A percentile compares a stretch with the other conserved stretches of the same genome.
Conservation (phyloP, 2,113 vertebrate species). For the Pholis gunnellus region DNA sequence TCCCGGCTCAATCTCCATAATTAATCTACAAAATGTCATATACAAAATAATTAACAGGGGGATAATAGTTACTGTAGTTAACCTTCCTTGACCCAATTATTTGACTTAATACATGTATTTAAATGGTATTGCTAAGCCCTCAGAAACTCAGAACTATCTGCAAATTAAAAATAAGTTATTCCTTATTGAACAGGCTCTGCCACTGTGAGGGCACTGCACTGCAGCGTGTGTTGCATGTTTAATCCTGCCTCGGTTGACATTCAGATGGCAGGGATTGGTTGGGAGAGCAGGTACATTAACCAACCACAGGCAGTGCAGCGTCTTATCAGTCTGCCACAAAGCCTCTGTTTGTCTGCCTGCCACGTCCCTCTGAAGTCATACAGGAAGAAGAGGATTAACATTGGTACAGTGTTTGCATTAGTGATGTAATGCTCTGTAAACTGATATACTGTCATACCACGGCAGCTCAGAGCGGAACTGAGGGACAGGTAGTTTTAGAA, state of each 20-base stretch:
- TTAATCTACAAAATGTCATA: neutral
- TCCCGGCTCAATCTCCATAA: neutral
- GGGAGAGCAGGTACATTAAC: conserved; percentile 22
- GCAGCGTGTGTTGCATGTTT: conserved; percentile 31
- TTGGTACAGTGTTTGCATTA: conserved; percentile 67
- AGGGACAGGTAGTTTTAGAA: neutral
- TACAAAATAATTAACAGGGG: neutral
- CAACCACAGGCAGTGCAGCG: conserved; percentile 21
- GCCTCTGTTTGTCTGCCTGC: conserved; percentile 51
- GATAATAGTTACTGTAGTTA: neutral
- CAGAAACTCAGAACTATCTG: neutral
- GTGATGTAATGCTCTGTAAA: conserved; percentile 75
- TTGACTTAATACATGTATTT: neutral
- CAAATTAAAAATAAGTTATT: no score
- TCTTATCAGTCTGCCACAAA: conserved; percentile 60
- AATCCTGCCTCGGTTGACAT: conserved; percentile 34
- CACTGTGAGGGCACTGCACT: conserved; percentile 16
- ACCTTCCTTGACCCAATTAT: neutral
- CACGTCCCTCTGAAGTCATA: conserved; percentile 51
- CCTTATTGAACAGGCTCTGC: neutral
- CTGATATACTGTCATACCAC: conserved; percentile 47
- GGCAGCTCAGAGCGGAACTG: conserved; percentile 1
- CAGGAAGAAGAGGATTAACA: conserved; percentile 70
- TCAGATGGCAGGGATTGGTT: conserved; percentile 39
- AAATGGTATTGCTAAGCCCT: neutral